Evolutionary conservation across 2,888 invertebrate genomes (phyloP), one percentile per base, ranked within the genome.

Genomic region (Ichneumoninae sp.): DNA sequence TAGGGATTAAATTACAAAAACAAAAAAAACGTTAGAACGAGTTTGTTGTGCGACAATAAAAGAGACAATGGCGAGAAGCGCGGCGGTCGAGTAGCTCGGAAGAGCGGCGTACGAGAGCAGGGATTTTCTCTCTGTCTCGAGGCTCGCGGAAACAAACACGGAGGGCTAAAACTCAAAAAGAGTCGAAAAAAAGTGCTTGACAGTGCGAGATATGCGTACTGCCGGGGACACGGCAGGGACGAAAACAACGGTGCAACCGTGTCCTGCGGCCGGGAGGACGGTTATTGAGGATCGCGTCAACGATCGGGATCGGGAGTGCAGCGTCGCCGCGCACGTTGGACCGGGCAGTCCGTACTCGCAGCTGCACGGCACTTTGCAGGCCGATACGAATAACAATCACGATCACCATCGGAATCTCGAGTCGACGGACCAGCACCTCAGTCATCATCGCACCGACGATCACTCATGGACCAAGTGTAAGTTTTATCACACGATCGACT

Each of bases 371-470:
- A 91, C 91, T 88, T 84, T 87, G 68, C 82, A 89, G 63, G 91
- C 93, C 75, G 93, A 93, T 89, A 91, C 90, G 87, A 93, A 93
- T 90, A 93, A 93, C 91, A 93, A 93, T 86, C 91, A 92, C 88
- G 92, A 93, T 86, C 93, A 93, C 86, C 93, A 93, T 87, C 90
- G 92, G 87, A 91, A 93, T 87, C 90, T 92, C 89, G 91, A 91
- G 85, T 85, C 90, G 77, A 85, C 80, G 60, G 92, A 92, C 79
- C 91, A 90, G 77, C 78, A 57, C 54, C 60, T 69, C 40, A 89
- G 89, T 80, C 87, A 88, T 87, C 83, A 88, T 57, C 92, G 91
- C 73, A 89, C 88, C 36, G 91, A 91, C 88, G 92, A 93, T 87
- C 91, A 91, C 78, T 91, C 87, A 74, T 88, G 92, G 92, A 91